These are phyloP conservation scores for Daktulosphaira vitifoliae DNA, from an alignment of 1,140 invertebrate genomes.

Conservation along the genomic window DNA sequence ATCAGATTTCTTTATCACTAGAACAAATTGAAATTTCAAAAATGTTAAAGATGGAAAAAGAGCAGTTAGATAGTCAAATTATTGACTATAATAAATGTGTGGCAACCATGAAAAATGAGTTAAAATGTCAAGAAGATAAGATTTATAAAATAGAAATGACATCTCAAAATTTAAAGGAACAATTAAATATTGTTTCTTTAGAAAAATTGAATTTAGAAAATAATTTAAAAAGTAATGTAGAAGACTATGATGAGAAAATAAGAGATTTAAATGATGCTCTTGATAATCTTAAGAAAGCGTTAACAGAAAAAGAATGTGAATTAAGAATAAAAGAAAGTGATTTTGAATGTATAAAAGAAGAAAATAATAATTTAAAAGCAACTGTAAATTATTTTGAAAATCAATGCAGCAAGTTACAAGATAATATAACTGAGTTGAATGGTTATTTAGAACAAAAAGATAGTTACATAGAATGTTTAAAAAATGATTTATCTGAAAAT, in stretches of 20 bases:
- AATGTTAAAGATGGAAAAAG: neutral
- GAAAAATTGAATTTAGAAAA: neutral
- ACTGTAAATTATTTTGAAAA: neutral
- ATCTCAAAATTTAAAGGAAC: neutral
- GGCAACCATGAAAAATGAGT: neutral
- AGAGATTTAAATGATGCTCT: neutral
- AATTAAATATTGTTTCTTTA: neutral
- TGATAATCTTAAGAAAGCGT: neutral
- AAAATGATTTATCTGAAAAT: neutral
- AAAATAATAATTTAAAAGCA: constrained; percentile 12
- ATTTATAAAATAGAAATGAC: neutral
- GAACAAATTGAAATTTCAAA: neutral
- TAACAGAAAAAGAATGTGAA: neutral
- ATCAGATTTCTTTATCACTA: neutral
- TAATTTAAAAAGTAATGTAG: neutral
- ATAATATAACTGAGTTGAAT: neutral
- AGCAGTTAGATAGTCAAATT: neutral
- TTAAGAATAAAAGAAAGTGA: constrained; percentile 1
- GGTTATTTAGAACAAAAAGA: neutral
- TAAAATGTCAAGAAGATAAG: neutral
- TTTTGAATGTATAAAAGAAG: neutral
- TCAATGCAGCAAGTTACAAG: neutral
- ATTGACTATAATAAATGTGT: neutral
- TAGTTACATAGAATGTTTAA: neutral
- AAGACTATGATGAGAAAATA: neutral